phyloP scores from a whole-genome alignment of 1,140 invertebrate species.

The Formica exsecta region DNA sequence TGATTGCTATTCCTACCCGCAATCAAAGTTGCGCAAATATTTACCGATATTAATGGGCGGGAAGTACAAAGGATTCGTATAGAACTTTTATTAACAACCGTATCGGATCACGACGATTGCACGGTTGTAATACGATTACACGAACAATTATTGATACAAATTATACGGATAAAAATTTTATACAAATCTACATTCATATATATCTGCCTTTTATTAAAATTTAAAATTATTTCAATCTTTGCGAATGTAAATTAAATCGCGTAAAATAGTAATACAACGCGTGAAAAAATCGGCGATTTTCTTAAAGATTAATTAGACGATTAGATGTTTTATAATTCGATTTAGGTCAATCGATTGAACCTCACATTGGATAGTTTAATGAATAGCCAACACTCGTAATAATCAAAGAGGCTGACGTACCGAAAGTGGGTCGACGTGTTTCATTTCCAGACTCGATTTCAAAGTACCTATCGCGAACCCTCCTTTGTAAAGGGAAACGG shows the following conservation, averaged over 20 bases:
- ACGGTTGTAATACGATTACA: slow-evolving; percentile 17
- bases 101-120: not conserved
- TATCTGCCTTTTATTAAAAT: not conserved
- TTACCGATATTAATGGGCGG: slow-evolving; percentile 37
- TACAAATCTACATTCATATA: not conserved
- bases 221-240: slow-evolving; percentile 4
- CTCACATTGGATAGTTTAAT: slow-evolving; percentile 23
- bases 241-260: too few relatives aligned
- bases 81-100: not conserved
- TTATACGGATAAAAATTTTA: not conserved
- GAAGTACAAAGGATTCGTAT: not conserved
- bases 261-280: not conserved
- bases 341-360: not conserved
- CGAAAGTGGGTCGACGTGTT: slow-evolving; percentile 22
- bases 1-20: slow-evolving; percentile 19
- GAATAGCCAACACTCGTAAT: slow-evolving; percentile 19
- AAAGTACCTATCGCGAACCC: not conserved
- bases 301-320: not conserved
- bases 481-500: not conserved
- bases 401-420: slow-evolving; percentile 4
- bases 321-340: slow-evolving; percentile 14
- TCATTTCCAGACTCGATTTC: slow-evolving; percentile 14
- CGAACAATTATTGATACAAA: not conserved
- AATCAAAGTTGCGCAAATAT: slow-evolving; percentile 50
- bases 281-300: not conserved